phyloP scores from a whole-genome alignment of 2,797 vertebrate genomes.

The Dallia pectoralis region DNA sequence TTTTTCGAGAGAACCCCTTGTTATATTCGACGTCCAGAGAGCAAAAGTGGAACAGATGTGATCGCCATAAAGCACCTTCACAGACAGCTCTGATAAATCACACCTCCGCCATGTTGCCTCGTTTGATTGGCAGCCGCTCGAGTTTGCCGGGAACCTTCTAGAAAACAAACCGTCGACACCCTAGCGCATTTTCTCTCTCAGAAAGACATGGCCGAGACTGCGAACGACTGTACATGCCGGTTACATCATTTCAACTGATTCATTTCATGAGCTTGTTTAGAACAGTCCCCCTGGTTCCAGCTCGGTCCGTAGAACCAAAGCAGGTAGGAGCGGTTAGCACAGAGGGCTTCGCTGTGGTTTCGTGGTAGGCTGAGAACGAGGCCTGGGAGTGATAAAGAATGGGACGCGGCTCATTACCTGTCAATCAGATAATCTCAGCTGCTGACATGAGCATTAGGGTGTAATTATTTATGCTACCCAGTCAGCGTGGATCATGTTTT shows the following conservation, averaged over 20 bases:
- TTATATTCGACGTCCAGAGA: constrained; percentile 37
- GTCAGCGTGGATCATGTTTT: constrained; percentile 45
- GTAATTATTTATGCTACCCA: constrained; percentile 61
- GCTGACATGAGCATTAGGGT: constrained; percentile 59
- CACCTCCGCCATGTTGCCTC: neutral
- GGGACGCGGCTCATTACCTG: constrained; percentile 65
- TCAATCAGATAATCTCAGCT: constrained; percentile 62
- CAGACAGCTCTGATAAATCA: neutral
- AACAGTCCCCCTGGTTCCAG: neutral
- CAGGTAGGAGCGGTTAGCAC: neutral
- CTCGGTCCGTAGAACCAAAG: neutral
- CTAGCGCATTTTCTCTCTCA: too few species aligned
- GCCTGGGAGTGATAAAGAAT: constrained; percentile 24
- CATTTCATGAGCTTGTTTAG: neutral
- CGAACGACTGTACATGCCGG: neutral
- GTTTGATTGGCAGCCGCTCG: constrained; percentile 18
- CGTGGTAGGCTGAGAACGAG: constrained; percentile 13
- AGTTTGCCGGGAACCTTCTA: constrained; percentile 5
- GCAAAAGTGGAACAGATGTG: constrained; percentile 8
- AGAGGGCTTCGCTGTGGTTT: neutral
- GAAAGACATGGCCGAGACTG: neutral
- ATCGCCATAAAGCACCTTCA: constrained; percentile 12
- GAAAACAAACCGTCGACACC: neutral
- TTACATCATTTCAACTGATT: neutral
- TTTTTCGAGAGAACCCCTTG: neutral